These are phyloP conservation scores for Sterna hirundo DNA, from an alignment of 2,113 vertebrate genomes.

Conservation along the genomic window DNA sequence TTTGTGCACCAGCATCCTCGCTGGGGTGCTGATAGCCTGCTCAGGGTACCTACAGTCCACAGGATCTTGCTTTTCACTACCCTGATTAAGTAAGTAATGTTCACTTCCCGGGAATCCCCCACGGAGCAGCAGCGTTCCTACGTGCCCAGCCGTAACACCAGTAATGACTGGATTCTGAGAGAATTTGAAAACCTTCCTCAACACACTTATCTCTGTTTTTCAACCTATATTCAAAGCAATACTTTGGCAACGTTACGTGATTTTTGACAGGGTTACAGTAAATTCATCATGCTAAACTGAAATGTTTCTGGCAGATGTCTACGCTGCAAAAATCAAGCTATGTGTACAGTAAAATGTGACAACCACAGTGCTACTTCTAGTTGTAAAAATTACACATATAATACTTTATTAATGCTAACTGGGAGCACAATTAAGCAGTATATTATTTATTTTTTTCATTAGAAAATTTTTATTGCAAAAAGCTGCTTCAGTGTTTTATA, in stretches of 20 bases:
- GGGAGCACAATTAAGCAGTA: not conserved
- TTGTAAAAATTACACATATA: slow-evolving; percentile 55
- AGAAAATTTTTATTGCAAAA: not conserved
- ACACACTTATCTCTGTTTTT: slow-evolving; percentile 73
- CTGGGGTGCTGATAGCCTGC: slow-evolving; percentile 41
- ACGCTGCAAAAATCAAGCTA: slow-evolving; percentile 85
- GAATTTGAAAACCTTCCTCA: slow-evolving; percentile 68
- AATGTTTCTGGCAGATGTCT: slow-evolving; percentile 94
- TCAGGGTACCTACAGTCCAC: slow-evolving; percentile 47
- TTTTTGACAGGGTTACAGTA: slow-evolving; percentile 89
- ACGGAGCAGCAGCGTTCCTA: slow-evolving; percentile 12
- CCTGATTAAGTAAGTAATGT: slow-evolving; percentile 58
- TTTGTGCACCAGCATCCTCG: not conserved
- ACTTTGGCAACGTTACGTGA: slow-evolving; percentile 83
- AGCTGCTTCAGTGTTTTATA: not conserved
- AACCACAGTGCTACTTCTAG: slow-evolving; percentile 40
- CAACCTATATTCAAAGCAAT: slow-evolving; percentile 79
- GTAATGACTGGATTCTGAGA: slow-evolving; percentile 70
- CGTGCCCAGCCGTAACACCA: slow-evolving; percentile 2
- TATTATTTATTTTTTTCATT: slow-evolving; percentile 33
- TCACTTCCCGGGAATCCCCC: slow-evolving; percentile 53
- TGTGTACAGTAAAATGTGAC: slow-evolving; percentile 82
- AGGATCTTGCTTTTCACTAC: slow-evolving; percentile 44
- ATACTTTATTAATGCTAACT: slow-evolving; percentile 67
- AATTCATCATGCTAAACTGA: slow-evolving; percentile 91